Base-by-base conservation (phyloP, 2,113 vertebrate species). In the Sorex fumeus region DNA sequence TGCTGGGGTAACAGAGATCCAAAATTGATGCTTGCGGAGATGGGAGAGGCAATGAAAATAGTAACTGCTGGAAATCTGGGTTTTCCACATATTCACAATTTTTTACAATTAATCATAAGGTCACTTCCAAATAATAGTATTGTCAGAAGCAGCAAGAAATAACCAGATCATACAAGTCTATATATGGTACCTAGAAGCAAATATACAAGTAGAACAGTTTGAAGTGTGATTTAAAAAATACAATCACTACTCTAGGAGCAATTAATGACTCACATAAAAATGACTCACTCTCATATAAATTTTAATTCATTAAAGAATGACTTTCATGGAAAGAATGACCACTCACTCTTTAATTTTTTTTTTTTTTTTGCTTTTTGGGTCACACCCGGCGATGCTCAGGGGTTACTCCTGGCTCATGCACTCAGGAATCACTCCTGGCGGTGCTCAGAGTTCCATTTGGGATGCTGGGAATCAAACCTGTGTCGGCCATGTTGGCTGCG, bases 1-100 rank as follows among this genome's bases (percentile, higher is more conserved):
- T 96, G 96, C 96, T 95, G 89, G 88, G 96, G 96, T 80, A 95
- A 95, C 96, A 82, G 93, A 97, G 91, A 92, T 81, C 95, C 91
- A 91, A 96, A 95, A 92, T 21, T 87, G 91, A 96, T 74, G 77
- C 78, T 70, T 81, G 64, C 70, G 47, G 76, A 92, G 57, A 93
- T 60, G 70, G 74, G 53, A 62, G 84, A 85, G 91, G 93, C 91
- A 94, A 36, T 62, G 82, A 81, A 74, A 93, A 76, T 47, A 64
- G 84, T 1, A 45, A 74, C 84, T 28, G 32, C 72, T 87, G 76
- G 90, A 87, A 89, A 85, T 70, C 91, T 83, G 69, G 0, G 36
- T 76, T 93, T 90, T 32, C n/a, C 36, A 87, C 66, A 84, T 93
- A 87, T 34, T 78, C 50, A 75, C 30, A 89, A 72, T 85, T 47